Conservation (phyloP, 2,797 vertebrate species). For the Halcyon leucocephala region DNA sequence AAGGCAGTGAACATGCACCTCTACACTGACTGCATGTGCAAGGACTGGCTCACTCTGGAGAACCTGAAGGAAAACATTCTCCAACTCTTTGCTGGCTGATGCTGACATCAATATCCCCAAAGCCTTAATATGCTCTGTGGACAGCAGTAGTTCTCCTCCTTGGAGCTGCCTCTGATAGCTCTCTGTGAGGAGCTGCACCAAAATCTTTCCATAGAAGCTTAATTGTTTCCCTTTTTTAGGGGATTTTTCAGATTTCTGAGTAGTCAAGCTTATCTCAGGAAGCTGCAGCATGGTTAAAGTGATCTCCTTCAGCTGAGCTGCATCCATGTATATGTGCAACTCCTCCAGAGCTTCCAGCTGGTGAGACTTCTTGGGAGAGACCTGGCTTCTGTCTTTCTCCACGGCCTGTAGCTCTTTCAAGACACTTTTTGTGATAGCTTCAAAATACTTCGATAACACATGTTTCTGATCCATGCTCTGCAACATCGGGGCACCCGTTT, state of each 20-base stretch:
- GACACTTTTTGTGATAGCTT: constrained; percentile 77
- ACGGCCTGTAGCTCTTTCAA: constrained; percentile 79
- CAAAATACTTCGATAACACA: constrained; percentile 80
- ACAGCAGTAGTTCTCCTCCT: constrained; percentile 72
- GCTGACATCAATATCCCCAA: constrained; percentile 83
- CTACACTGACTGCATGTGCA: constrained; percentile 73
- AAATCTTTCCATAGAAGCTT: constrained; percentile 82
- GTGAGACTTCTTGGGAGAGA: constrained; percentile 55
- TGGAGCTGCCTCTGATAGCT: constrained; percentile 50
- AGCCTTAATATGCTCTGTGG: constrained; percentile 82
- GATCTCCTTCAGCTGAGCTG: constrained; percentile 79
- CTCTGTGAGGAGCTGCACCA: constrained; percentile 85
- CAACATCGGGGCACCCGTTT: constrained; percentile 72
- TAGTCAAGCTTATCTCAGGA: constrained; percentile 79
- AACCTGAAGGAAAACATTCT: constrained; percentile 81
- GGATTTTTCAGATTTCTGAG: neutral
- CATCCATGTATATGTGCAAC: constrained; percentile 83
- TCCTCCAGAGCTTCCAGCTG: constrained; percentile 83
- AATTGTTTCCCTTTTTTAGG: constrained; percentile 61
- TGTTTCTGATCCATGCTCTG: constrained; percentile 59
- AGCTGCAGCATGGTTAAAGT: constrained; percentile 84
- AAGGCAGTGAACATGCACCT: constrained; percentile 86
- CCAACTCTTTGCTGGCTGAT: constrained; percentile 80
- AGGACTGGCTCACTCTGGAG: constrained; percentile 81
- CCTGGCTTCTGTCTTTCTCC: neutral